A percentile compares a stretch with the other conserved stretches of the same genome.
Conservation (phyloP, 2,113 vertebrate genomes). For the Ondatra zibethicus region DNA sequence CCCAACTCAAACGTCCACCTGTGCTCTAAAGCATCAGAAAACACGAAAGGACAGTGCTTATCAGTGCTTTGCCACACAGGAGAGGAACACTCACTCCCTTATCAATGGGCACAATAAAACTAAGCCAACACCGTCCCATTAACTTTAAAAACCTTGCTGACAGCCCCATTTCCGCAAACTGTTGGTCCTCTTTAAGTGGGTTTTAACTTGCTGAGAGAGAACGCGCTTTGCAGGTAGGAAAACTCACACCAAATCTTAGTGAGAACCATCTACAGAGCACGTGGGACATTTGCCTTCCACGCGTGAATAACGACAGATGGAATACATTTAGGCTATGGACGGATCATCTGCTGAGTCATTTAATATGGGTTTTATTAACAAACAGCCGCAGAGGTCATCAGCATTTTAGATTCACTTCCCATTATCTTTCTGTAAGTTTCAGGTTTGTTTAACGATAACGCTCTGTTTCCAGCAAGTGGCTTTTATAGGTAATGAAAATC, state of each 20-base stretch:
- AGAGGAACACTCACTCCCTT: slow-evolving; percentile 78
- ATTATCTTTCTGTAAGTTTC: slow-evolving; percentile 56
- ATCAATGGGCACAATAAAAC: slow-evolving; percentile 81
- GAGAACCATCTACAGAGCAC: slow-evolving; percentile 79
- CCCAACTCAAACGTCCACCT: slow-evolving; percentile 59
- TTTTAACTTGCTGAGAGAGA: slow-evolving; percentile 83
- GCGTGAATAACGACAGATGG: slow-evolving; percentile 77
- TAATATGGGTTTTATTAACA: slow-evolving; percentile 79
- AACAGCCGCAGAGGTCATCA: slow-evolving; percentile 76
- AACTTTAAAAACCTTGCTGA: slow-evolving; percentile 87
- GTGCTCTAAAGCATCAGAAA: slow-evolving; percentile 68
- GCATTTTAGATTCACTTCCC: slow-evolving; percentile 67
- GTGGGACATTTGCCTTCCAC: slow-evolving; percentile 83
- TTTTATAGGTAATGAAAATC: slow-evolving; percentile 15
- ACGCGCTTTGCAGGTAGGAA: slow-evolving; percentile 78
- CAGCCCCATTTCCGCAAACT: slow-evolving; percentile 77
- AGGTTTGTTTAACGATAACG: slow-evolving; percentile 44
- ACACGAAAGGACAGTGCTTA: slow-evolving; percentile 76
- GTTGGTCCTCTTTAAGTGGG: slow-evolving; percentile 69
- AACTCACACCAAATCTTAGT: slow-evolving; percentile 83
- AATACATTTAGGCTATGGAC: slow-evolving; percentile 76
- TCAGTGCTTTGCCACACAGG: slow-evolving; percentile 73
- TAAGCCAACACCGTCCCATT: slow-evolving; percentile 86
- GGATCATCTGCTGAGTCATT: slow-evolving; percentile 83
- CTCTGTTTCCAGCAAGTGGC: background rate